These are phyloP conservation scores for Notodonta ziczac DNA, from an alignment of 2,888 invertebrate genomes.

Conservation along the genomic window DNA sequence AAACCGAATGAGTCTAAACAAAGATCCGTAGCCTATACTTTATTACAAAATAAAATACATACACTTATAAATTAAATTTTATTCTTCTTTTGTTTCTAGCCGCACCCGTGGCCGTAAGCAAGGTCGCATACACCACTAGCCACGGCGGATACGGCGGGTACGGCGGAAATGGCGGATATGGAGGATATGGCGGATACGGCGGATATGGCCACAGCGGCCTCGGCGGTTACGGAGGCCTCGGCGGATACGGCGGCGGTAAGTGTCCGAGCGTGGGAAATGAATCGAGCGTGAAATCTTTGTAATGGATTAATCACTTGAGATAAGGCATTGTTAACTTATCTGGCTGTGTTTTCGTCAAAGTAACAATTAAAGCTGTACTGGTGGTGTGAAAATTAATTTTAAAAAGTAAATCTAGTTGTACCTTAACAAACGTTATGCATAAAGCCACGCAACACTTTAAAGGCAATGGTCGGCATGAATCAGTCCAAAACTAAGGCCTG, in stretches of 20 bases:
- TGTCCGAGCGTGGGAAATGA: constrained; percentile 27
- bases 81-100: constrained; percentile 31
- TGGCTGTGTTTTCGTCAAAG: background rate
- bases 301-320: constrained; percentile 6
- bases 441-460: no score
- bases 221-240: constrained; percentile 43
- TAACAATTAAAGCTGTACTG: no score
- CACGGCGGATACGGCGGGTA: constrained; percentile 48
- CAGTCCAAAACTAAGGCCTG: no score
- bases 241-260: constrained; percentile 48
- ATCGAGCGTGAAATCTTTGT: constrained; percentile 34
- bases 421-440: no score
- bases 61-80: background rate
- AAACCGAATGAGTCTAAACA: no score
- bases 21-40: no score
- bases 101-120: constrained; percentile 60
- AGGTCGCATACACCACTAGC: constrained; percentile 61
- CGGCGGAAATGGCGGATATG: constrained; percentile 39
- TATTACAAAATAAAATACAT: no score
- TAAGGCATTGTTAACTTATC: background rate
- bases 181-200: constrained; percentile 48
- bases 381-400: no score
- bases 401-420: no score
- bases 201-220: constrained; percentile 46
- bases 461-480: no score